These are phyloP conservation scores for Oppia nitens DNA, from an alignment of 1,140 invertebrate species.

Conservation along the genomic window DNA sequence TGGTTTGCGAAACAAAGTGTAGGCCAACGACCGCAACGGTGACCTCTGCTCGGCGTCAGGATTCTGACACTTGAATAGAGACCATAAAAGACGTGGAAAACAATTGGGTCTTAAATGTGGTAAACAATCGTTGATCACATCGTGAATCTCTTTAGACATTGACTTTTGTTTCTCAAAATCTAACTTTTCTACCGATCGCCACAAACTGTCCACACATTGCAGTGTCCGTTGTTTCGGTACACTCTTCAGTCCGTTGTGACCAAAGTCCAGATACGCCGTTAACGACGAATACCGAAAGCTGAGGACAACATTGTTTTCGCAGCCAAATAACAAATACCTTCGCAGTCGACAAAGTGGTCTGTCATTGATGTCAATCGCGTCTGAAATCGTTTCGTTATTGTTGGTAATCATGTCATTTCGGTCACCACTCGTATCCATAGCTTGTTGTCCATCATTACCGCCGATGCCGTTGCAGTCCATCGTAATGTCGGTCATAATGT, in stretches of 20 bases:
- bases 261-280: too few species aligned
- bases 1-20: neutral
- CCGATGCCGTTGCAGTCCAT: too few species aligned
- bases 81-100: neutral
- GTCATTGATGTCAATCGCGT: too few species aligned
- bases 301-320: too few species aligned
- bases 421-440: too few species aligned
- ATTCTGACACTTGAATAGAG: neutral
- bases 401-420: too few species aligned
- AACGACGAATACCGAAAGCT: too few species aligned
- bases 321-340: too few species aligned
- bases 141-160: neutral
- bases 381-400: too few species aligned
- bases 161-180: neutral
- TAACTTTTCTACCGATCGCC: neutral
- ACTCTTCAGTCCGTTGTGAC: neutral
- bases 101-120: neutral
- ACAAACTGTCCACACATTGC: neutral
- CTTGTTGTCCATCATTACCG: too few species aligned
- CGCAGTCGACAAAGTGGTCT: too few species aligned
- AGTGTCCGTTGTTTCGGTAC: neutral
- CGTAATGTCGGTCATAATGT: too few species aligned
- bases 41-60: neutral
- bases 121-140: neutral
- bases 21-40: neutral